A percentile compares a stretch with the other conserved stretches of the same genome.
Evolutionary conservation across 2,888 invertebrate genomes (phyloP).

Genomic region (Hyppa rectilinea): DNA sequence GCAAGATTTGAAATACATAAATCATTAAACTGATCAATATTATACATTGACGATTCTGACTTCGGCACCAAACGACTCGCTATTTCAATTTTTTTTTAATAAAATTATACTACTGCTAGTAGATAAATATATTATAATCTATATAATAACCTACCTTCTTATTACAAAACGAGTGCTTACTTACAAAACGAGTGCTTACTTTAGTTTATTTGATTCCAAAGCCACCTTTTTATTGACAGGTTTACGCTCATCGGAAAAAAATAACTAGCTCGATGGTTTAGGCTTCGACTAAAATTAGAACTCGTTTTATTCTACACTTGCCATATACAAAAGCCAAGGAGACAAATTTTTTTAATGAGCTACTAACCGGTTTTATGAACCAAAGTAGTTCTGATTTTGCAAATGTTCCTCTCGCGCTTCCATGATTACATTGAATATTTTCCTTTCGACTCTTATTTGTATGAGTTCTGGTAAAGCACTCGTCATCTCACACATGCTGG

Average conservation of each 20-base stretch:
- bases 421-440: slow-evolving; percentile 50
- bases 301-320: not conserved
- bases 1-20: no score
- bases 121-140: slow-evolving; percentile 7
- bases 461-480: slow-evolving; percentile 38
- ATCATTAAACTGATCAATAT: not conserved
- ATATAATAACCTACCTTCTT: not conserved
- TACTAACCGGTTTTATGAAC: slow-evolving; percentile 30
- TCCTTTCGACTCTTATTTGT: slow-evolving; percentile 49
- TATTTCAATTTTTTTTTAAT: not conserved
- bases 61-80: not conserved
- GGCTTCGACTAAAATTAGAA: not conserved
- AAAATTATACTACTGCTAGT: not conserved
- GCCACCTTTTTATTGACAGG: not conserved
- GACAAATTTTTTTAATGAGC: not conserved
- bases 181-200: slow-evolving; percentile 4
- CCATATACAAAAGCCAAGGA: not conserved
- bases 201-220: not conserved
- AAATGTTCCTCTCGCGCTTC: slow-evolving; percentile 43
- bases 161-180: slow-evolving; percentile 1
- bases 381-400: slow-evolving; percentile 37
- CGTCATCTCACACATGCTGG: slow-evolving; percentile 49
- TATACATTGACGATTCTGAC: not conserved
- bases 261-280: not conserved
- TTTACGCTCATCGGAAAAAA: not conserved